Evolutionary conservation across 2,113 vertebrate genomes (phyloP).

Genomic region (Tragelaphus scriptus): DNA sequence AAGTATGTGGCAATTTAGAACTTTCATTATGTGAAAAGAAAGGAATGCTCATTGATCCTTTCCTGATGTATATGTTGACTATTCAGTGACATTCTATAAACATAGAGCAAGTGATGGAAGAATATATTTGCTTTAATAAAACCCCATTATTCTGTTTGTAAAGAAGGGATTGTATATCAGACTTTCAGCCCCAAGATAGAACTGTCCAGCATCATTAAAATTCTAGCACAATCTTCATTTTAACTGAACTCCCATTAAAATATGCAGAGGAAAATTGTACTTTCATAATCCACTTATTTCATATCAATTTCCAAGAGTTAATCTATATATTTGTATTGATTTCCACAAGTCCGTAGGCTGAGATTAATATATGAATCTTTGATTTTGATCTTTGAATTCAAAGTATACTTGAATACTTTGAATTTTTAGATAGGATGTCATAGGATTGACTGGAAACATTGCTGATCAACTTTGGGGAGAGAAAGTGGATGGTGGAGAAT

Average conservation of each 20-base stretch:
- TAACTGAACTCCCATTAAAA: background rate
- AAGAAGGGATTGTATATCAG: background rate
- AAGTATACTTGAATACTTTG: background rate
- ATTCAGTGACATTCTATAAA: background rate
- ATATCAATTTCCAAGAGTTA: background rate
- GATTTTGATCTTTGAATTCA: background rate
- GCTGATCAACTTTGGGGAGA: background rate
- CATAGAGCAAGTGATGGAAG: background rate
- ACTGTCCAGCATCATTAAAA: background rate
- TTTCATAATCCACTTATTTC: background rate
- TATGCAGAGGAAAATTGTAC: background rate
- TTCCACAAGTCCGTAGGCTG: background rate
- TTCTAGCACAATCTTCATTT: background rate
- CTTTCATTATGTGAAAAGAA: background rate
- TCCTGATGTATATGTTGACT: background rate
- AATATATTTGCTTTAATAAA: background rate
- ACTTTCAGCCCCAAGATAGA: background rate
- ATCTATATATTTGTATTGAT: background rate
- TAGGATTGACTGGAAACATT: background rate
- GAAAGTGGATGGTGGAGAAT: background rate
- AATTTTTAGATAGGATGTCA: background rate
- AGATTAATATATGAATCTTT: background rate
- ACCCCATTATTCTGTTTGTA: slow-evolving; percentile 6
- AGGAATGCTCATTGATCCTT: background rate
- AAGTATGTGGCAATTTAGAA: background rate